Conservation (phyloP, 2,113 vertebrate genomes). For the Gambusia affinis region DNA sequence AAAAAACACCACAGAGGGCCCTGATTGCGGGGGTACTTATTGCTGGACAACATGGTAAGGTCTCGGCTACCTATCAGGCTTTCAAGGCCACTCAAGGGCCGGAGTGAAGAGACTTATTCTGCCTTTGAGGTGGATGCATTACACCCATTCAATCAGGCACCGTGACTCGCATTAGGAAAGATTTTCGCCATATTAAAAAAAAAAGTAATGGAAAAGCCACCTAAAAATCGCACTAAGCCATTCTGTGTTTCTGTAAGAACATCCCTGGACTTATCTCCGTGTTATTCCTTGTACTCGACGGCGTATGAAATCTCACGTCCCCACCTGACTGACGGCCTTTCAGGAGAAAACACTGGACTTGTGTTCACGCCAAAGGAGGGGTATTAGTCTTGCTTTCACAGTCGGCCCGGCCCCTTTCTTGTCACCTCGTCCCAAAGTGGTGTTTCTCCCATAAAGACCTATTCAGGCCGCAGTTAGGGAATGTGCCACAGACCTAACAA, state of each 20-base stretch:
- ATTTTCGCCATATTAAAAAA: constrained; percentile 42
- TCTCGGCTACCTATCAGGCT: constrained; percentile 83
- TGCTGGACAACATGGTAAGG: constrained; percentile 84
- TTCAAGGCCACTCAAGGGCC: constrained; percentile 81
- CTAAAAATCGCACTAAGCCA: constrained; percentile 53
- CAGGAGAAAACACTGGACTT: constrained; percentile 56
- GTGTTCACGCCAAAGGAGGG: constrained; percentile 57
- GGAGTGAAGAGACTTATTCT: constrained; percentile 80
- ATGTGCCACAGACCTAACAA: constrained; percentile 64
- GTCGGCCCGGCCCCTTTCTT: constrained; percentile 69
- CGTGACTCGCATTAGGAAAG: constrained; percentile 5
- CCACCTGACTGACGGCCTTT: constrained; percentile 48
- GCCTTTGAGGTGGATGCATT: constrained; percentile 80
- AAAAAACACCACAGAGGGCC: constrained; percentile 82
- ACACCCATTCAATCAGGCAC: constrained; percentile 54
- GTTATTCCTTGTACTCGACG: constrained; percentile 63
- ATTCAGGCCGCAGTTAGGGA: constrained; percentile 67
- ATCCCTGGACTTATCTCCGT: constrained; percentile 55
- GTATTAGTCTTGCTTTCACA: constrained; percentile 72
- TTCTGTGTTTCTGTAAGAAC: constrained; percentile 75
- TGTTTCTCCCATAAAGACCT: constrained; percentile 73
- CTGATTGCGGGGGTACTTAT: constrained; percentile 81
- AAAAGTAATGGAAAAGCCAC: constrained; percentile 31
- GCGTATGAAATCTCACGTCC: constrained; percentile 17
- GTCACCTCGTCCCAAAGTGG: constrained; percentile 66